Conservation (phyloP, 2,113 vertebrate genomes). For the Coptodon rendalli region DNA sequence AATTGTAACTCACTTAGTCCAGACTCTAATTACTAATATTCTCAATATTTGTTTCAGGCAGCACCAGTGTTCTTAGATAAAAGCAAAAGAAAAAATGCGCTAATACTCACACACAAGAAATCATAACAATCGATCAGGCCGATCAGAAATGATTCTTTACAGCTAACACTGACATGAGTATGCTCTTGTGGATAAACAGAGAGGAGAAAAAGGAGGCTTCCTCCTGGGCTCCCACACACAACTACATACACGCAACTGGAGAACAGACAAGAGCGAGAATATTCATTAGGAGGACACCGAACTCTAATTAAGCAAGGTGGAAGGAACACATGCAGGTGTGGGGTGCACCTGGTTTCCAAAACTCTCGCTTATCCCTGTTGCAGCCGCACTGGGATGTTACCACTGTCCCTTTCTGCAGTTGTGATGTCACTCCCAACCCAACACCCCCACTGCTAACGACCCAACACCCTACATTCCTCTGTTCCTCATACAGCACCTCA, state of each 20-base stretch:
- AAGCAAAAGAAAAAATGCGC: not conserved
- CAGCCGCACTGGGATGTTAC: constrained; percentile 13
- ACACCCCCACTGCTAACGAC: not conserved
- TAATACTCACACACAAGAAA: constrained; percentile 5
- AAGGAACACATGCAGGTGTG: constrained; percentile 65
- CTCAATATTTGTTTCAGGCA: not conserved
- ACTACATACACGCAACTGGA: not conserved
- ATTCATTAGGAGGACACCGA: constrained; percentile 69
- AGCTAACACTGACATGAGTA: constrained; percentile 3
- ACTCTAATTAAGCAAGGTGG: constrained; percentile 71
- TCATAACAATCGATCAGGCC: constrained; percentile 7
- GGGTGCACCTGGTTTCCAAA: constrained; percentile 64
- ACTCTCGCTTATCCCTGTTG: not conserved
- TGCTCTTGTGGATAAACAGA: constrained; percentile 29
- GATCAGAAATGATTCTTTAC: constrained; percentile 34
- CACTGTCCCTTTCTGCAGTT: constrained; percentile 15
- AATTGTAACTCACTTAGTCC: not conserved
- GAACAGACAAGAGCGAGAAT: constrained; percentile 42
- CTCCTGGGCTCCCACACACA: constrained; percentile 56
- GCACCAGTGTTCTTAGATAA: not conserved
- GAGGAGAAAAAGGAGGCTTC: constrained; percentile 7
- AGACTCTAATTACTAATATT: constrained; percentile 10
- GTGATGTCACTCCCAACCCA: constrained; percentile 27
- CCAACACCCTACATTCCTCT: not conserved
- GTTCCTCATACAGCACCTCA: constrained; percentile 15